These are phyloP conservation scores for Thelaira solivaga DNA, from an alignment of 2,888 invertebrate species.

Conservation along the genomic window DNA sequence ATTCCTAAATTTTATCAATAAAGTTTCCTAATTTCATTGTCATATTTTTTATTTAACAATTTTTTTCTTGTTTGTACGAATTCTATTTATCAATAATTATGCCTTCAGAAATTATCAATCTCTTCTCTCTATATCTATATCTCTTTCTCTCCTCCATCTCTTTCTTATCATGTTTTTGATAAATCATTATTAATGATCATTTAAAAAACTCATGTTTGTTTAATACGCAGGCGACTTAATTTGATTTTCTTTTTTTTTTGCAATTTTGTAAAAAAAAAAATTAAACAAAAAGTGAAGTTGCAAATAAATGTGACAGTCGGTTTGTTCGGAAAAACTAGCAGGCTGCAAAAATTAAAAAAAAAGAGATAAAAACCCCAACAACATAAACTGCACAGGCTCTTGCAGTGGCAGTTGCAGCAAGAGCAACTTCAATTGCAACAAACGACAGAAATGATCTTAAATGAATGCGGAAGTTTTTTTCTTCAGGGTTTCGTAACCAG, in stretches of 20 bases:
- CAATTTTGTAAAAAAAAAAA: background rate
- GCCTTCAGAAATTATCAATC: too few species aligned
- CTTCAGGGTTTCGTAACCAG: slow-evolving; percentile 73
- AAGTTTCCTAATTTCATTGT: too few species aligned
- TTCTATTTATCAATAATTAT: too few species aligned
- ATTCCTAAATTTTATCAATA: too few species aligned
- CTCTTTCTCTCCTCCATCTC: too few species aligned
- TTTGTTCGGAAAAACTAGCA: slow-evolving; percentile 39
- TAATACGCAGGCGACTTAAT: slow-evolving; percentile 1
- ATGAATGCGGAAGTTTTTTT: slow-evolving; percentile 77
- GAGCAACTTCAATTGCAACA: slow-evolving; percentile 60
- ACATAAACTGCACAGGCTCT: slow-evolving; percentile 43
- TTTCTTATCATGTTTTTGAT: slow-evolving; percentile 21
- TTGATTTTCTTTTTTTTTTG: background rate
- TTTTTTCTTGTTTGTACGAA: too few species aligned
- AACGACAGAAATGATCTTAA: slow-evolving; percentile 76
- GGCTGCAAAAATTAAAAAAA: slow-evolving; percentile 13
- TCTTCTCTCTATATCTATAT: too few species aligned
- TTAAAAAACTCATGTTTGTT: slow-evolving; percentile 16
- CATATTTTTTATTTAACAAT: too few species aligned
- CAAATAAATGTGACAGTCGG: slow-evolving; percentile 51
- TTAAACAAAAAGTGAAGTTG: slow-evolving; percentile 18
- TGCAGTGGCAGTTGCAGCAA: slow-evolving; percentile 35
- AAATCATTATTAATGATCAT: slow-evolving; percentile 23
- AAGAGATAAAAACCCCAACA: slow-evolving; percentile 61